Evolutionary conservation across 2,113 vertebrate genomes (phyloP).

Genomic region (Gopherus flavomarginatus): DNA sequence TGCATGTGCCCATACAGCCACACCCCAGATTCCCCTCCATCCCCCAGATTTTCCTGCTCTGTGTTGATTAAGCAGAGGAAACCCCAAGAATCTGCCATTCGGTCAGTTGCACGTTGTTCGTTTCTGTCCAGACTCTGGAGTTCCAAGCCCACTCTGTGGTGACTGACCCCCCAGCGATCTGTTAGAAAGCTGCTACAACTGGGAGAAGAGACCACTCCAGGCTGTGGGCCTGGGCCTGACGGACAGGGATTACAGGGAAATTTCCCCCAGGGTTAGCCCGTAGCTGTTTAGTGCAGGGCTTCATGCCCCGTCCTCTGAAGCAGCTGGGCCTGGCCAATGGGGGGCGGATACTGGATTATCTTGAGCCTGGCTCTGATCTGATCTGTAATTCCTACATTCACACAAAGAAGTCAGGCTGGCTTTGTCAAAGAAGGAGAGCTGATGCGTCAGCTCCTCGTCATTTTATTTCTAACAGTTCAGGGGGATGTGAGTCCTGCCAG

Average conservation of each 20-base stretch:
- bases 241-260: neutral
- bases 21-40: too few species aligned
- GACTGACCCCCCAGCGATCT: too few species aligned
- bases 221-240: neutral
- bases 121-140: neutral
- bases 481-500: too few species aligned
- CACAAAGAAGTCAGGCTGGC: too few species aligned
- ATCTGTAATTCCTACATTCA: too few species aligned
- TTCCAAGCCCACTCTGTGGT: neutral
- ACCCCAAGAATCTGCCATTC: neutral
- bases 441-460: too few species aligned
- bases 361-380: too few species aligned
- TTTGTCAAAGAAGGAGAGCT: too few species aligned
- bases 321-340: neutral
- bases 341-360: neutral
- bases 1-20: neutral
- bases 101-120: rapidly evolving
- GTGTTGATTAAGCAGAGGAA: neutral
- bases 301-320: neutral
- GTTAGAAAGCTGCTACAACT: neutral
- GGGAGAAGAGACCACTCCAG: neutral
- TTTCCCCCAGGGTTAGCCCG: neutral
- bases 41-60: neutral
- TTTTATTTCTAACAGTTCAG: too few species aligned
- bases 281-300: neutral